These are phyloP conservation scores for Megalurothrips usitatus DNA, from an alignment of 2,888 invertebrate genomes.

Conservation along the genomic window DNA sequence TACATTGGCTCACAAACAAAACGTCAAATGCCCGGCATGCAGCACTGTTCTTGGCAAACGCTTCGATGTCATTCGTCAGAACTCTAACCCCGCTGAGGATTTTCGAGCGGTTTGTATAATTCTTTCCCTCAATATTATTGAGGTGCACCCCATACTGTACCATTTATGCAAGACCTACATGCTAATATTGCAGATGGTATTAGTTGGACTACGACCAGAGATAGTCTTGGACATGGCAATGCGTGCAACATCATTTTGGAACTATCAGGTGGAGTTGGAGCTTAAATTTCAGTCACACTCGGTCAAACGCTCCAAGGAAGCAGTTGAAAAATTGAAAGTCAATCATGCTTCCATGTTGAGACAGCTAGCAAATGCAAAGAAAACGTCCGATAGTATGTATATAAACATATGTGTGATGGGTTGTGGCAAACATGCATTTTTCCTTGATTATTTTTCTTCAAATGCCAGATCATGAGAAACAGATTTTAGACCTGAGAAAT, in stretches of 20 bases:
- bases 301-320: conserved; percentile 34
- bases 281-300: conserved; percentile 37
- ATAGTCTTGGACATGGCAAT: conserved; percentile 46
- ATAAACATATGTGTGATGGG: background rate
- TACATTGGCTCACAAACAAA: background rate
- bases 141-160: conserved; percentile 3
- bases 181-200: conserved; percentile 42
- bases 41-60: conserved; percentile 42
- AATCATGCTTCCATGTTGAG: conserved; percentile 34
- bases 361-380: background rate
- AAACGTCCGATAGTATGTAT: background rate
- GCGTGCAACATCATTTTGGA: conserved; percentile 48
- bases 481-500: conserved; percentile 38
- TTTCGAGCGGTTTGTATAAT: conserved; percentile 43
- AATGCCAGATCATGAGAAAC: conserved; percentile 39
- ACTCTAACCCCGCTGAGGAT: conserved; percentile 47
- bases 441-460: conserved; percentile 26
- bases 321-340: conserved; percentile 34
- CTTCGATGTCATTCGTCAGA: conserved; percentile 45
- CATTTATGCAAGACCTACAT: conserved; percentile 12
- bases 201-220: conserved; percentile 48
- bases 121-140: conserved; percentile 25
- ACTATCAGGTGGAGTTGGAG: conserved; percentile 45
- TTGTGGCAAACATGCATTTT: background rate
- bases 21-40: conserved; percentile 41